Evolutionary conservation across 2,113 vertebrate species (phyloP), one percentile per base, ranked within the genome.

Genomic region (Lepidothrix coronata): DNA sequence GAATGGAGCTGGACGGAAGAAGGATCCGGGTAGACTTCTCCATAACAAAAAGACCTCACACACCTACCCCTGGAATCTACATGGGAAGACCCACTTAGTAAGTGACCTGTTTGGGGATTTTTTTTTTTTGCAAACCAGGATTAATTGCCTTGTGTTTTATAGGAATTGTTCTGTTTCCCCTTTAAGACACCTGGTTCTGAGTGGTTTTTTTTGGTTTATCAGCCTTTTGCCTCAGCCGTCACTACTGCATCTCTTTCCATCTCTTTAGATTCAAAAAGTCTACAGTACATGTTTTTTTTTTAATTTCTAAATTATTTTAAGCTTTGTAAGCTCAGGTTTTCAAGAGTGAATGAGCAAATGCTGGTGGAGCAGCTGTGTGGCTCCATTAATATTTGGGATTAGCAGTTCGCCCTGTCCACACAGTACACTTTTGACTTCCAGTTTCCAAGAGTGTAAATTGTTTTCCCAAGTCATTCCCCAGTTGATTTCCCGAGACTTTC

Each of bases 31-130:
- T 99, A 65, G 99, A 99, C 96, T 99, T 99, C 80, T 99, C 99
- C 63, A 99, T 99, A 95, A 99, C 99, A 24, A 99, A 99, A 97
- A 98, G 99, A 96, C 98, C 99, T 88, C 99, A 99, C 96, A 99
- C 99, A 9, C 99, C 99, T 57, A 99, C 99, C 27, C 99, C 99
- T 95, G 99, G 99, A 91, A 99, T 99, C 96, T 99, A 99, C 68
- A 99, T 99, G 99, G 99, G 99, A 49, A 98, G 99, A 92, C 99
- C 99, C 51, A 99, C 99, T 83, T 99, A 99, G 99, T 99, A 98
- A 98, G 88, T 97, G 89, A 49, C 8, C 59, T 35, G 8, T 25
- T 24, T 37, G 59, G 5, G 1, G 37, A 23, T 30, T 30, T 41
- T 28, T 3, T 74, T n/a, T 55, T 48, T 63, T 9, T 4, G 51